Evolutionary conservation across 2,797 vertebrate species (phyloP).

Genomic region (Psittacula echo): DNA sequence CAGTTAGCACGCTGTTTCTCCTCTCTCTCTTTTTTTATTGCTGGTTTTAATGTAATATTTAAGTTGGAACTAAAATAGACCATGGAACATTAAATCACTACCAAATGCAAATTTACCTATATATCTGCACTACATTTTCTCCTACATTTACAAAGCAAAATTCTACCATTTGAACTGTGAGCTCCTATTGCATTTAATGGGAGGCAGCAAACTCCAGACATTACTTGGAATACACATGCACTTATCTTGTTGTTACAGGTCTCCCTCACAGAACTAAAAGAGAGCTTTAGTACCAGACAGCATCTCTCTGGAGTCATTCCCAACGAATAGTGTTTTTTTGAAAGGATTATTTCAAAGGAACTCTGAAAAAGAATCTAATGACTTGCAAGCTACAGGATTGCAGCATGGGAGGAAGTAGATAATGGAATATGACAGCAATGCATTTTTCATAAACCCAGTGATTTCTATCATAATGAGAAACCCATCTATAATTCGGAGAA

Average conservation of each 20-base stretch:
- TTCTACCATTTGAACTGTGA: slow-evolving; percentile 54
- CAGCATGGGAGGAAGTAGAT: slow-evolving; percentile 66
- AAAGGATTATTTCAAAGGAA: slow-evolving; percentile 69
- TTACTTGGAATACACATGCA: slow-evolving; percentile 56
- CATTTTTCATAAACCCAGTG: slow-evolving; percentile 65
- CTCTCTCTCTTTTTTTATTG: neutral
- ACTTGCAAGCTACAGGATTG: slow-evolving; percentile 64
- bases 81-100: slow-evolving; percentile 62
- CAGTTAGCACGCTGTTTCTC: neutral
- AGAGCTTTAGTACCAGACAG: slow-evolving; percentile 57
- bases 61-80: slow-evolving; percentile 67
- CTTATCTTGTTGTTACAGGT: slow-evolving; percentile 72
- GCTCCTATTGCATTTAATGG: slow-evolving; percentile 54
- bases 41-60: slow-evolving; percentile 67
- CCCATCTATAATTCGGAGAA: slow-evolving; percentile 55
- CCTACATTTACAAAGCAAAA: slow-evolving; percentile 67
- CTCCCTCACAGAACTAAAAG: slow-evolving; percentile 35
- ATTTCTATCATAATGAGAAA: slow-evolving; percentile 60
- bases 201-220: slow-evolving; percentile 49
- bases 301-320: slow-evolving; percentile 57
- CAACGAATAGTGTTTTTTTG: slow-evolving; percentile 58
- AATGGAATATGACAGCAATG: slow-evolving; percentile 68
- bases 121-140: slow-evolving; percentile 59
- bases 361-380: slow-evolving; percentile 63
- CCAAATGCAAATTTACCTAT: slow-evolving; percentile 69